Evolutionary conservation across 2,888 invertebrate species (phyloP).

Genomic region (Eupithecia dodoneata): DNA sequence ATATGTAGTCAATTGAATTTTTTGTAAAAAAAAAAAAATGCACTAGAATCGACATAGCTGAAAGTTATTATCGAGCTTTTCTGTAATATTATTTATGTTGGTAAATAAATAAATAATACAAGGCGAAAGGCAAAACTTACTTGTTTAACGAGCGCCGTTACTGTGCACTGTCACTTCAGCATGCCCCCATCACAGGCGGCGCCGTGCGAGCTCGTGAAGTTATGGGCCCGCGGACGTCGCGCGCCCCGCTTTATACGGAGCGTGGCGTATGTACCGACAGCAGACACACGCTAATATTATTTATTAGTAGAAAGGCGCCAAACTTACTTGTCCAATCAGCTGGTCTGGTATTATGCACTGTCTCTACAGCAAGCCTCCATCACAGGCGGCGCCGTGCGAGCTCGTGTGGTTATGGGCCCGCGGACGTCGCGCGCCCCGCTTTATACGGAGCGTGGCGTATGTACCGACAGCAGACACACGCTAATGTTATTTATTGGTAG

Average conservation of each 20-base stretch:
- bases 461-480: not conserved
- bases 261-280: not conserved
- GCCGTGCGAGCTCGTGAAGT: not conserved
- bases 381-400: not conserved
- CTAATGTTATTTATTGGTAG: too few species aligned
- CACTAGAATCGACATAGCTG: not conserved
- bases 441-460: not conserved
- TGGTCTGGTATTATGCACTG: not conserved
- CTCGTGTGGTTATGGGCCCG: not conserved
- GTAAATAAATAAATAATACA: too few species aligned
- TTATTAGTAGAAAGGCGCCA: not conserved
- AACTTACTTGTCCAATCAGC: conserved; percentile 2
- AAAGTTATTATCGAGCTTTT: not conserved
- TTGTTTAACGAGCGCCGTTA: not conserved
- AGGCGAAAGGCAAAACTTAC: not conserved
- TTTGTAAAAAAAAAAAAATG: not conserved
- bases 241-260: not conserved
- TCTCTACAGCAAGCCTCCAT: not conserved
- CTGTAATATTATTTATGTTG: too few species aligned
- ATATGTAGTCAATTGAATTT: too few species aligned
- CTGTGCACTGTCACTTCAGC: not conserved
- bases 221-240: not conserved
- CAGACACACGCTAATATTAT: not conserved
- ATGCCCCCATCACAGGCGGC: not conserved
- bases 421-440: not conserved